phyloP scores from a whole-genome alignment of 2,888 invertebrate genomes.

The Blastobasis adustella region DNA sequence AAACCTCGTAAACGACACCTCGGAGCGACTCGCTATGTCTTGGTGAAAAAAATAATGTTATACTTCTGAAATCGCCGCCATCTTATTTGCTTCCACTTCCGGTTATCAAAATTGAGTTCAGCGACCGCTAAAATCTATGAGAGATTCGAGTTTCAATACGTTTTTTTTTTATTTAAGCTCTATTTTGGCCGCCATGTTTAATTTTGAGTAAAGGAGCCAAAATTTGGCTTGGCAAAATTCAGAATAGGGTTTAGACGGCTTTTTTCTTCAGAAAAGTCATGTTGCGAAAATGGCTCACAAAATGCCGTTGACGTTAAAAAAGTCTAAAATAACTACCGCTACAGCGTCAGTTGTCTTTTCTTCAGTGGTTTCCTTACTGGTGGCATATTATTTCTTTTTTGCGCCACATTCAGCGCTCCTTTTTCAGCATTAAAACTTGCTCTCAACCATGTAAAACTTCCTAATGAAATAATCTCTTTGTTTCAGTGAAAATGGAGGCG shows the following conservation, averaged over 20 bases:
- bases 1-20: background rate
- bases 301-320: too few relatives aligned
- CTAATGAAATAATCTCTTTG: constrained; percentile 25
- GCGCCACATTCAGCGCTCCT: too few relatives aligned
- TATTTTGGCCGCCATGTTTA: too few relatives aligned
- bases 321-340: too few relatives aligned
- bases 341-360: too few relatives aligned
- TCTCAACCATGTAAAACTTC: background rate
- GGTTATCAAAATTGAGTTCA: background rate
- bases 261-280: background rate
- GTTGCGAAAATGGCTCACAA: background rate
- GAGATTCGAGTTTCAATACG: background rate
- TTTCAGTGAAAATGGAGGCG: constrained; percentile 76
- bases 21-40: background rate
- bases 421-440: too few relatives aligned
- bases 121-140: background rate
- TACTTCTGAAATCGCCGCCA: background rate
- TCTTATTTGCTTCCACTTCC: background rate
- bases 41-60: background rate
- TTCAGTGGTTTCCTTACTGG: too few relatives aligned
- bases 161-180: background rate
- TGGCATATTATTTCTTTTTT: too few relatives aligned
- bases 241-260: too few relatives aligned
- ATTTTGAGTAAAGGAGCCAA: too few relatives aligned
- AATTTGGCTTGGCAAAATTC: too few relatives aligned